Evolutionary conservation across 2,888 invertebrate species (phyloP), one percentile per base, ranked within the genome.

Genomic region (Diadegma fenestrale): DNA sequence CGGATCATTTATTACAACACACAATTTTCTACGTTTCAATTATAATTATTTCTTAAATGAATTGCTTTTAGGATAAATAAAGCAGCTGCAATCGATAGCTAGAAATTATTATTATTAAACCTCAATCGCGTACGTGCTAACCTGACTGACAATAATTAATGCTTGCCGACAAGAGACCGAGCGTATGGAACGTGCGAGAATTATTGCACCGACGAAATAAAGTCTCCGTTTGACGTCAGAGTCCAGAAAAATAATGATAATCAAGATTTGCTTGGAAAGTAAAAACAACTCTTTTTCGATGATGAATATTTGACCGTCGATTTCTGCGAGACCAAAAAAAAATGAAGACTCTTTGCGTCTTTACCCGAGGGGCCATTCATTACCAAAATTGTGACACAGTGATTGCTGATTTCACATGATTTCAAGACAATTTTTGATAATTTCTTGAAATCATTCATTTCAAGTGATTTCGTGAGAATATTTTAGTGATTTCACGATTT

Each of bases 121-220:
- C 77, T 84, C 76, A 51, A 64, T 64, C 76, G 75, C 63, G 80
- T 63, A 41, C 66, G 26, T 33, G n/a, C 73, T 68, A 66, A 33
- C 63, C 63, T 48, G 68, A 75, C 73, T 69, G 83, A 75, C 68
- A 69, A 83, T 83, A 79, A 83, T 84, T 84, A 80, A 84, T 84
- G 69, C 73, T 54, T 61, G 51, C 61, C 51, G 72, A 33, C 33
- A 63, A 22, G 69, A 83, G 79, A 45, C n/a, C 41, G 45, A 75
- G n/a, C 10, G 19, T 12, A 54, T n/a, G 5, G 72, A 73, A 45
- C 51, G 26, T 66, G 61, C 37, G 71, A 64, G 54, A 80, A 77
- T 77, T 58, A 66, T 80, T 72, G 76, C 72, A 64, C 77, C 76
- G 80, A 76, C 58, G 33, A 17, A 45, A 71, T 43, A 45, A 37